Percentiles rank a stretch among this genome's conserved stretches.
Evolutionary conservation across 2,888 invertebrate genomes (phyloP).

Genomic region (Tenodera sinensis): DNA sequence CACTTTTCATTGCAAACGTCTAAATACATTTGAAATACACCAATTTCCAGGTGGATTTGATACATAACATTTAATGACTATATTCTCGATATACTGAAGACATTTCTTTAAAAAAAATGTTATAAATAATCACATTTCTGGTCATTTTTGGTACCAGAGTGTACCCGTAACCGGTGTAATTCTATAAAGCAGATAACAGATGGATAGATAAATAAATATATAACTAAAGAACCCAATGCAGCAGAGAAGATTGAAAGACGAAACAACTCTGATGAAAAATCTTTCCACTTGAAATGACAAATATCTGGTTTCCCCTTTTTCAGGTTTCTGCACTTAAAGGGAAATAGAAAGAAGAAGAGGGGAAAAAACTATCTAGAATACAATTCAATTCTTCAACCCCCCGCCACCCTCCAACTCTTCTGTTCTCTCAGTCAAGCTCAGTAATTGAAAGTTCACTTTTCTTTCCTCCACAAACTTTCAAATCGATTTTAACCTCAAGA

Average conservation of each 20-base stretch:
- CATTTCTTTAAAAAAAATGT: too few relatives aligned
- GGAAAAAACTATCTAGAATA: neutral
- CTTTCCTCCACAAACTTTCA: neutral
- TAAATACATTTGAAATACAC: too few relatives aligned
- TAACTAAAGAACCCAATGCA: neutral
- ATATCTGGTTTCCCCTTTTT: constrained; percentile 30
- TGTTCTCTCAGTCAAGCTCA: neutral
- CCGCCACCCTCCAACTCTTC: neutral
- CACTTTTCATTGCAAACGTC: too few relatives aligned
- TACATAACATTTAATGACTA: too few relatives aligned
- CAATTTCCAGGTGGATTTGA: too few relatives aligned
- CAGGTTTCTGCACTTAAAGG: neutral
- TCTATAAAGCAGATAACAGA: too few relatives aligned
- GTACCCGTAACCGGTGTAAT: too few relatives aligned
- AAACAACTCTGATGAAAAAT: constrained; percentile 21
- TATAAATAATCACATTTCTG: too few relatives aligned
- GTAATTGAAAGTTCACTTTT: neutral
- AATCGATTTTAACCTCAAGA: neutral
- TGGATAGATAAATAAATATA: neutral
- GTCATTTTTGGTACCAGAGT: too few relatives aligned
- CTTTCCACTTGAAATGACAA: constrained; percentile 31
- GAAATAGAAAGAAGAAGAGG: neutral
- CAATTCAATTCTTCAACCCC: neutral
- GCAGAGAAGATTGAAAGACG: neutral
- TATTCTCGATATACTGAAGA: too few relatives aligned